Base-by-base conservation (phyloP, 2,797 vertebrate species). In the Pygocentrus nattereri region DNA sequence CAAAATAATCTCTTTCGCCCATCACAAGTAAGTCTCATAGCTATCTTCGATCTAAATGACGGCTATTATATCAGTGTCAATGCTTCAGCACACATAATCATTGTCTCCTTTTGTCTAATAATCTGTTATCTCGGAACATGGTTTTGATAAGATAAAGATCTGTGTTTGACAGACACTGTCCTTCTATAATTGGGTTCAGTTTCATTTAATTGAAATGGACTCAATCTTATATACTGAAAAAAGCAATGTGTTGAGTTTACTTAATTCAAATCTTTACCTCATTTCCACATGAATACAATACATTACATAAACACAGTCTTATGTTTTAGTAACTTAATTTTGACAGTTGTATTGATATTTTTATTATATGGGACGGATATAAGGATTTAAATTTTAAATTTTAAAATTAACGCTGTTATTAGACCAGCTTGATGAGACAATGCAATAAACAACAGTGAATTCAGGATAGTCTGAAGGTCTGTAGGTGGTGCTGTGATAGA, bases 371-470 rank as follows among this genome's bases (percentile, higher is more conserved):
- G 1, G 41, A 41, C 1, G 44, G 41, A 44, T 44, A 8, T 44
- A 2, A 11, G 41, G 10, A 44, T 11, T 10, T 44, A 1, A 44
- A 11, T 44, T 44, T 11, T 64, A 54, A 34, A 16, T 56, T 16
- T 50, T 44, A 49, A 72, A 41, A 54, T 64, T 2, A 52, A 21
- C 34, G n/a, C 50, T 72, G 56, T 19, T 81, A n/a, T 25, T 82
- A 52, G 30, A 71, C 69, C n/a, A 30, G 44, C 44, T 47, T 47
- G 44, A 34, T 50, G 44, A 13, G 23, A 68, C 44, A 56, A 1
- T 67, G 69, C 56, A 54, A 72, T 79, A 54, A 76, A 65, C 65
- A 65, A 59, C 15, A 61, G 76, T 76, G 80, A 79, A 71, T 18
- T 30, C 52, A 67, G 12, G 76, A 50, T 47, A 69, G 65, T 59